Conservation (phyloP, 2,888 invertebrate genomes). For the Marronus borbonicus region DNA sequence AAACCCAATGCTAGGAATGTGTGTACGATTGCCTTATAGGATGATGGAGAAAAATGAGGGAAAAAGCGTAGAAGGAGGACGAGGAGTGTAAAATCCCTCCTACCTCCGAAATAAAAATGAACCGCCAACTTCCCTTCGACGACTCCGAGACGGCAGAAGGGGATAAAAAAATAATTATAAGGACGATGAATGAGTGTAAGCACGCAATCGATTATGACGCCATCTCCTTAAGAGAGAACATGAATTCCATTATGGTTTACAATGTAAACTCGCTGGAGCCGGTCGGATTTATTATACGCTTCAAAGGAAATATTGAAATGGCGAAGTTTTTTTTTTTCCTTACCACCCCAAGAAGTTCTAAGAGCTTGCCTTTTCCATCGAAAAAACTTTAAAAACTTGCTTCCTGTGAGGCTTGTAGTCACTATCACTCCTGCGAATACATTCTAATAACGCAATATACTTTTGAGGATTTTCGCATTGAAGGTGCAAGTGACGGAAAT, state of each 20-base stretch:
- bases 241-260: conserved; percentile 54
- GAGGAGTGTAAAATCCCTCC: neutral
- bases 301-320: conserved; percentile 38
- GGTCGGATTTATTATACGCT: conserved; percentile 37
- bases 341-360: neutral
- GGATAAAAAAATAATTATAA: conserved; percentile 44
- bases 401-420: neutral
- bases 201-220: conserved; percentile 29
- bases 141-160: neutral
- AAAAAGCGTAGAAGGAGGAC: neutral
- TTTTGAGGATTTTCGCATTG: neutral
- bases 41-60: neutral
- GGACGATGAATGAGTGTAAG: conserved; percentile 27
- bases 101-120: neutral
- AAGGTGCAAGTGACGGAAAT: conserved; percentile 4
- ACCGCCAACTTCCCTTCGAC: neutral
- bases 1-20: conserved; percentile 37
- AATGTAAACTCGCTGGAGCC: conserved; percentile 52
- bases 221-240: conserved; percentile 47
- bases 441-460: neutral
- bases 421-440: neutral
- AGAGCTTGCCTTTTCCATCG: neutral
- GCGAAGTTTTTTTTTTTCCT: conserved; percentile 13
- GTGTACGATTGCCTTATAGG: conserved; percentile 28
- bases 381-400: conserved; percentile 36